Conservation (phyloP, 2,797 vertebrate genomes). For the Sitta carolinensis region DNA sequence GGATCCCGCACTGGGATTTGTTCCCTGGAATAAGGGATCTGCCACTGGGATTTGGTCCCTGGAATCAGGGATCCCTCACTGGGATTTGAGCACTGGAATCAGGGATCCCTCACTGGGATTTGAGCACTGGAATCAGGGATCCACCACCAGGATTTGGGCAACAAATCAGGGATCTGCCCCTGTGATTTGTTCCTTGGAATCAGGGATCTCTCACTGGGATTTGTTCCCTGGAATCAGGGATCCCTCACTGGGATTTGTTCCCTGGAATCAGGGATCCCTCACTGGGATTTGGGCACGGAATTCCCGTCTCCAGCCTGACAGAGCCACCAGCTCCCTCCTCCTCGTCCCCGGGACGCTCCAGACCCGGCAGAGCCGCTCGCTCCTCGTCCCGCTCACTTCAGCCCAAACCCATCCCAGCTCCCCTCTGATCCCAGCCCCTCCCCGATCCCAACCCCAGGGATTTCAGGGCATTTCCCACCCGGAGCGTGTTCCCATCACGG, state of each 20-base stretch:
- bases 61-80: rapidly evolving
- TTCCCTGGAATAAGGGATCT: background rate
- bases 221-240: background rate
- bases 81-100: rapidly evolving
- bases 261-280: rapidly evolving
- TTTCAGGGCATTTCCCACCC: background rate
- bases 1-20: rapidly evolving
- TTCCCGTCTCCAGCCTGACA: rapidly evolving
- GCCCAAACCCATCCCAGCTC: background rate
- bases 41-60: rapidly evolving
- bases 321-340: rapidly evolving
- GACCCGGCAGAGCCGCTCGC: background rate
- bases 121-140: background rate
- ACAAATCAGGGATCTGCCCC: no score
- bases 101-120: rapidly evolving
- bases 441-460: no score
- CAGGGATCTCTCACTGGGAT: rapidly evolving
- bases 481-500: rapidly evolving
- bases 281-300: rapidly evolving
- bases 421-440: background rate
- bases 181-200: rapidly evolving
- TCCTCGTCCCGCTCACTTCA: no score
- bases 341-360: background rate
- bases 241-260: rapidly evolving
- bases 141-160: rapidly evolving